Percentiles rank a stretch among this genome's conserved stretches.
These are phyloP conservation scores for Ellobius talpinus DNA, from an alignment of 2,113 vertebrate species.

Conservation along the genomic window DNA sequence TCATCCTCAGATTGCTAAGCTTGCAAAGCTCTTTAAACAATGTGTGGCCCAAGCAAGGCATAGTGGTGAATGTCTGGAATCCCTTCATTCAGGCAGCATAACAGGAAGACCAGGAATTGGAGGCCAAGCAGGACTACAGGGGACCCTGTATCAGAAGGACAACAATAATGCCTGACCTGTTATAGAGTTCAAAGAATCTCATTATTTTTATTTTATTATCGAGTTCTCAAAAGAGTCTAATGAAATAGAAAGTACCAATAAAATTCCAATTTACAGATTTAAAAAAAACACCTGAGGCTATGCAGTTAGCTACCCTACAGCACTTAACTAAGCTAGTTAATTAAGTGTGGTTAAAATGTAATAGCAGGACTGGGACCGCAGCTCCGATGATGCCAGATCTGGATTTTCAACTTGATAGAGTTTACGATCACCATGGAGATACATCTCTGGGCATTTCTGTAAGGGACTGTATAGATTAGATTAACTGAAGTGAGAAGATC, in stretches of 20 bases:
- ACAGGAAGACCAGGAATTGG: neutral
- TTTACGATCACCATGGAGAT: neutral
- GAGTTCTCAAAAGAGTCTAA: neutral
- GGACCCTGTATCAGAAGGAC: neutral
- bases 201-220: neutral
- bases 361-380: neutral
- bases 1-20: neutral
- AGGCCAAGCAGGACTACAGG: no score
- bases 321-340: neutral
- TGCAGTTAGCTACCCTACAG: neutral
- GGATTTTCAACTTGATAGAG: neutral
- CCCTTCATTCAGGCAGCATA: no score
- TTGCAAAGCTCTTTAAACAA: constrained; percentile 13
- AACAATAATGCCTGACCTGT: neutral
- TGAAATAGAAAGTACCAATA: neutral
- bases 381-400: neutral
- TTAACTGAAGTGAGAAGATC: neutral
- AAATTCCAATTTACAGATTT: neutral
- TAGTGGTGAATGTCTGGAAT: no score
- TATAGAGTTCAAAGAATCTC: neutral
- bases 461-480: neutral
- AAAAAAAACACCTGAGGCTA: neutral
- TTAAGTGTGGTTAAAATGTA: neutral
- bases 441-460: no score
- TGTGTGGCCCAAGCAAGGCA: neutral